Conservation (phyloP, 2,113 vertebrate species). For the Sialia sialis region DNA sequence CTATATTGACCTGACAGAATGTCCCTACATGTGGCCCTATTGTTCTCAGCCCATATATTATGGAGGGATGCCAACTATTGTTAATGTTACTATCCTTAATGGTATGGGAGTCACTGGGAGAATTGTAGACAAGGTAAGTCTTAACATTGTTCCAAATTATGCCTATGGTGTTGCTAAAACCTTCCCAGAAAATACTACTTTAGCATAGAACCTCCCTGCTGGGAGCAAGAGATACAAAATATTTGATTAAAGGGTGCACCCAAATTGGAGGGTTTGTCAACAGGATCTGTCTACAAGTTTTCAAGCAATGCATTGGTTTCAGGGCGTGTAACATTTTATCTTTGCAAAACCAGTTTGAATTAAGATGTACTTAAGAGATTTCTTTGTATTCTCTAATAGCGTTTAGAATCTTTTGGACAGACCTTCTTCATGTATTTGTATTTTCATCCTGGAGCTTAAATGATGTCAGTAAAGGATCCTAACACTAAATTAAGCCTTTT, state of each 20-base stretch:
- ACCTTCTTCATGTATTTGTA: neutral
- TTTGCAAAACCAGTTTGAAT: neutral
- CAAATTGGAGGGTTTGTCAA: neutral
- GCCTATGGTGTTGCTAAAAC: neutral
- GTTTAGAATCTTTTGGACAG: neutral
- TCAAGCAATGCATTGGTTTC: neutral
- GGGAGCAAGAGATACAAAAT: neutral
- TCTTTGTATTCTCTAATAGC: neutral
- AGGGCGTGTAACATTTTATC: neutral
- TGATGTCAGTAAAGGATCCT: neutral
- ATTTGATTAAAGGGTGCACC: neutral
- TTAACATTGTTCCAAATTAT: neutral
- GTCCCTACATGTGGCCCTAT: constrained; percentile 99
- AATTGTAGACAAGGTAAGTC: constrained; percentile 91
- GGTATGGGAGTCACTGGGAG: constrained; percentile 98
- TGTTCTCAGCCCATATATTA: constrained; percentile 99
- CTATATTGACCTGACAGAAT: constrained; percentile 96
- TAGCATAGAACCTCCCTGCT: neutral
- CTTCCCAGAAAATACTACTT: neutral
- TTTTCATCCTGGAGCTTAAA: neutral
- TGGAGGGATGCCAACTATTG: constrained; percentile 95
- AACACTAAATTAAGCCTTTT: neutral
- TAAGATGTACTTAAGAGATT: neutral
- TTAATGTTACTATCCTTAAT: constrained; percentile 97
- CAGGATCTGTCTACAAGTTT: neutral